Conservation (phyloP, 2,797 vertebrate genomes). For the Crax fasciolata region DNA sequence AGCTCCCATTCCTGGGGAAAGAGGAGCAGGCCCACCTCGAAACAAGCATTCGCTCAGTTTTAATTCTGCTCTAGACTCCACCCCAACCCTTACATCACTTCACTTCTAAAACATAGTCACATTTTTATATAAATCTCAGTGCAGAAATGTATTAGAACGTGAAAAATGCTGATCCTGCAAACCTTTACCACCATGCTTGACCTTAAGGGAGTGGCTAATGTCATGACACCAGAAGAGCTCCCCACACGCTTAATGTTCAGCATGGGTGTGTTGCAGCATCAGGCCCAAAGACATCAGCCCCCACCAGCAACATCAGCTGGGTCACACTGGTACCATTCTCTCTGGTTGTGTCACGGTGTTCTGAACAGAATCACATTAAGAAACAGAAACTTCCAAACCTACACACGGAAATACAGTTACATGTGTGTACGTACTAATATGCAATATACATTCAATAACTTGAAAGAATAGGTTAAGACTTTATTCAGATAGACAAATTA, state of each 20-base stretch:
- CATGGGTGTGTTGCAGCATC: slow-evolving; percentile 43
- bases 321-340: slow-evolving; percentile 3
- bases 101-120: slow-evolving; percentile 71
- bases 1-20: slow-evolving; percentile 20
- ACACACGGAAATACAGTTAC: slow-evolving; percentile 67
- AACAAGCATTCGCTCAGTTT: slow-evolving; percentile 57
- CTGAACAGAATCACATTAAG: slow-evolving; percentile 70
- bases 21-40: not conserved
- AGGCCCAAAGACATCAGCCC: slow-evolving; percentile 36
- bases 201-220: not conserved
- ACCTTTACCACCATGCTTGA: slow-evolving; percentile 9
- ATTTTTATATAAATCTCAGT: slow-evolving; percentile 64
- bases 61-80: slow-evolving; percentile 42
- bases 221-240: slow-evolving; percentile 28
- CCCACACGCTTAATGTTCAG: slow-evolving; percentile 8
- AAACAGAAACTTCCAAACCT: slow-evolving; percentile 69
- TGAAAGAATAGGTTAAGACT: slow-evolving; percentile 77
- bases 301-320: not conserved
- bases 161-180: slow-evolving; percentile 46
- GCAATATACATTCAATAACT: slow-evolving; percentile 79
- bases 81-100: slow-evolving; percentile 63
- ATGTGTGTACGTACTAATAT: slow-evolving; percentile 67
- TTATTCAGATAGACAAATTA: slow-evolving; percentile 78
- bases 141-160: slow-evolving; percentile 63
- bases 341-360: slow-evolving; percentile 50